Evolutionary conservation across 2,113 vertebrate genomes (phyloP), one percentile per base, ranked within the genome.

Genomic region (Oriolus oriolus): DNA sequence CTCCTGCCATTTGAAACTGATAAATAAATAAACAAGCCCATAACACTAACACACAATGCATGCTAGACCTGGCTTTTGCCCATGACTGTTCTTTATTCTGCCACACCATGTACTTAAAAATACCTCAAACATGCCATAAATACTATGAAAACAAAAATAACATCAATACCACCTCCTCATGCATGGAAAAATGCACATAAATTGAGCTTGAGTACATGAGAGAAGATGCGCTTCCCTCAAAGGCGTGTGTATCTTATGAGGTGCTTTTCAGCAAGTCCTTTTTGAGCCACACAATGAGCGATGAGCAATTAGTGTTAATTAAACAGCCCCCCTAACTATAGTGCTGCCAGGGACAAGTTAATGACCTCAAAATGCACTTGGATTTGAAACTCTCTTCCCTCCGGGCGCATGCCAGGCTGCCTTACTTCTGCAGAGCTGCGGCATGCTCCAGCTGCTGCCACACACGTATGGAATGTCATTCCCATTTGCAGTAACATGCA

Each of bases 251-350:
- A 84, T 86, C 78, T 97, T 77, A 93, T 8, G 79, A 92, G 84
- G 60, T 52, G 70, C 88, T 97, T 96, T 97, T 96, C 95, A 50
- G 60, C 86, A 97, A 97, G 96, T 95, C 87, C 61, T 93, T 90
- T 57, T 42, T 1, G 19, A 98, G 80, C 79, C 89, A 91, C 71
- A 95, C 86, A 89, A 97, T 21, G n/a, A 95, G 65, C 37, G 37
- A 81, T 63, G 63, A 95, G 90, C 84, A 97, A 97, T 93, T 97
- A 98, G 84, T 60, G 74, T 89, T 95, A 98, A 97, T 97, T 98
- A 98, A 97, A 97, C 39, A 64, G 54, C 68, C 50, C 61, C 53
- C 88, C 79, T 96, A 95, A 92, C 91, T 84, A 78, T 18, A 87
- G 79, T 5, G 11, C 89, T 92, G 76, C 47, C 52, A 59, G 78